Evolutionary conservation across 2,797 vertebrate species (phyloP).

Genomic region (Oophaga sylvatica): DNA sequence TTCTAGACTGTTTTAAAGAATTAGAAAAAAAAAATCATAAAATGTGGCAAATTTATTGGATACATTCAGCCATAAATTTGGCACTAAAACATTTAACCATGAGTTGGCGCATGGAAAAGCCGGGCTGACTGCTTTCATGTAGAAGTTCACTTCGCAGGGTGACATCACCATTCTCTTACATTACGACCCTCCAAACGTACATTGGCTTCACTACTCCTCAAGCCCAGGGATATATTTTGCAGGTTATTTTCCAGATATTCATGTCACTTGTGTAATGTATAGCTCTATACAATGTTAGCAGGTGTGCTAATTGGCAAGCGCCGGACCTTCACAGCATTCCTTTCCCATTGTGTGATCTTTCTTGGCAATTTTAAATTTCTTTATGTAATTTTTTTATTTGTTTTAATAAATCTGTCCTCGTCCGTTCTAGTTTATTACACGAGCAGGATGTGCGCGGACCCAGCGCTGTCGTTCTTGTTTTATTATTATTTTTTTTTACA

Average conservation of each 20-base stretch:
- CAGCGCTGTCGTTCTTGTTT: constrained; percentile 67
- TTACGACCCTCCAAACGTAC: neutral
- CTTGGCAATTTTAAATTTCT: constrained; percentile 44
- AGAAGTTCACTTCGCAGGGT: neutral
- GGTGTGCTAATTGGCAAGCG: neutral
- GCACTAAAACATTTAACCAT: too few species aligned
- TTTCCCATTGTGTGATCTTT: constrained; percentile 29
- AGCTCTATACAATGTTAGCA: constrained; percentile 3
- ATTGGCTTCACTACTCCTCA: neutral
- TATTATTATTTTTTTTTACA: constrained; percentile 67
- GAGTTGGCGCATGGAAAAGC: neutral
- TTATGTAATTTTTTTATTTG: constrained; percentile 19
- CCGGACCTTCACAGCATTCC: constrained; percentile 1
- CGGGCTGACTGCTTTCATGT: neutral
- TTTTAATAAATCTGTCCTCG: constrained; percentile 57
- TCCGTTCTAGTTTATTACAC: constrained; percentile 67
- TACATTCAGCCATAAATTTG: too few species aligned
- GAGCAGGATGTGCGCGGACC: constrained; percentile 66
- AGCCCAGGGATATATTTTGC: neutral
- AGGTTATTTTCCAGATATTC: constrained; percentile 20
- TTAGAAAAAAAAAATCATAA: too few species aligned
- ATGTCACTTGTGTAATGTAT: constrained; percentile 4
- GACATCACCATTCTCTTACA: neutral
- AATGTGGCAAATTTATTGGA: too few species aligned
- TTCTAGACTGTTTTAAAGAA: too few species aligned